Evolutionary conservation across 2,888 invertebrate genomes (phyloP), one percentile per base, ranked within the genome.

Genomic region (Halictus quadricinctus): DNA sequence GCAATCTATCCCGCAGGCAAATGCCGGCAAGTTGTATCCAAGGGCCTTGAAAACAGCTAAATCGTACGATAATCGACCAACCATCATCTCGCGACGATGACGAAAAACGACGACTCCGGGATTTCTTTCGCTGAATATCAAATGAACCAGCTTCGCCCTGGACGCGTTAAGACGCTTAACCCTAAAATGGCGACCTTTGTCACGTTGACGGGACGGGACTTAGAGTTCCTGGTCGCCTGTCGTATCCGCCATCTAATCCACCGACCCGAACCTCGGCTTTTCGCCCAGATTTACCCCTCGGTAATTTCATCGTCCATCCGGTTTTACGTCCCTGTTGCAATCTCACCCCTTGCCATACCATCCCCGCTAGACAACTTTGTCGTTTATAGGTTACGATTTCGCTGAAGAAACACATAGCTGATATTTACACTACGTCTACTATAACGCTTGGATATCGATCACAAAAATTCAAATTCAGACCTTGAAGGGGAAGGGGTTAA

Each of bases 1-100:
- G 58, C 81, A 73, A 83, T 84, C 80, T 76, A 60, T 86, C 54
- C 70, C 41, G 15, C 75, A 41, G 54, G 78, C 74, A 76, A 74
- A 88, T 64, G 64, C 46, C 36, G 81, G 76, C 72, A 81, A 78
- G 74, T 85, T 70, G 25, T 41, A 64, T 43, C 41, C 36, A 13
- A 60, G 76, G 58, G 50, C 85, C 85, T 72, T 85, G 82, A 85
- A 76, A 77, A 78, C 76, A 60, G 60, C 74, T 72, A 77, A 79
- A 85, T 85, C 77, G 76, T 77, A 77, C 72, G 8, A 21, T 18
- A 29, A 66, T 66, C 66, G 66, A 66, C 36, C 36, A 21, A 36
- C 66, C 66, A 66, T 66, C 66, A 66, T 66, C 36, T 66, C 66
- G 15, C 25, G 64, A 29, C 29, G 54, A 54, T n/a, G 54, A 54